Conservation (phyloP, 2,797 vertebrate species). For the Myotis findleyi region DNA sequence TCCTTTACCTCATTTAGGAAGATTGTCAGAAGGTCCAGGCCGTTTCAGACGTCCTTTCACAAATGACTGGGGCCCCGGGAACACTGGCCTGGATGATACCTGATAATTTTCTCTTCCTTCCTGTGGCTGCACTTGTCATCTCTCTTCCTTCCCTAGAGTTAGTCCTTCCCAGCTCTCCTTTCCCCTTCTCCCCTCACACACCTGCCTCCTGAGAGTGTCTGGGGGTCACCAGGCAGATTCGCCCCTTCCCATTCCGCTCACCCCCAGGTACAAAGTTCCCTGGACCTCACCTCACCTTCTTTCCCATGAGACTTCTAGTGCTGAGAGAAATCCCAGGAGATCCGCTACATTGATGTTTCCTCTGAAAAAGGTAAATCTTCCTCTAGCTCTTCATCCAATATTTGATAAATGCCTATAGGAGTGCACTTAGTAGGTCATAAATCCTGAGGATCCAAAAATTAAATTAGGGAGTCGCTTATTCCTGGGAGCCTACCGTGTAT, state of each 20-base stretch:
- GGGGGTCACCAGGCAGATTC: background rate
- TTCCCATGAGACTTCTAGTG: background rate
- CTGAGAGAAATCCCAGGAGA: background rate
- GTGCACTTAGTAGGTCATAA: fast-evolving
- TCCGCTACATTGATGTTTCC: fast-evolving
- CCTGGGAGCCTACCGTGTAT: fast-evolving
- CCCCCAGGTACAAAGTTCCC: background rate
- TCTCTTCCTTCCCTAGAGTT: background rate
- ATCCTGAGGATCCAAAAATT: background rate
- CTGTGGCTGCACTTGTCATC: fast-evolving
- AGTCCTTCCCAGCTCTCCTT: background rate
- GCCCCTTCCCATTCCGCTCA: fast-evolving
- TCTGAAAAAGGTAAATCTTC: background rate
- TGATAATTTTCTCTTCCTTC: background rate
- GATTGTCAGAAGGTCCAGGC: background rate
- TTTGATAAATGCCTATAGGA: background rate
- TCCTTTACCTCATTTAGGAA: slow-evolving; percentile 53
- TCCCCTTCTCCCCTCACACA: background rate
- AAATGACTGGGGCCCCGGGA: fast-evolving
- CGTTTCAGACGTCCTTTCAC: background rate
- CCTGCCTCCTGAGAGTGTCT: background rate
- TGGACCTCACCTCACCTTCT: fast-evolving
- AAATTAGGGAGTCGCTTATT: fast-evolving
- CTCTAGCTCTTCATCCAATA: fast-evolving
- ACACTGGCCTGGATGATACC: background rate